A percentile compares a stretch with the other conserved stretches of the same genome.
phyloP scores from a whole-genome alignment of 2,113 vertebrate species.

The Hemicordylus capensis region DNA sequence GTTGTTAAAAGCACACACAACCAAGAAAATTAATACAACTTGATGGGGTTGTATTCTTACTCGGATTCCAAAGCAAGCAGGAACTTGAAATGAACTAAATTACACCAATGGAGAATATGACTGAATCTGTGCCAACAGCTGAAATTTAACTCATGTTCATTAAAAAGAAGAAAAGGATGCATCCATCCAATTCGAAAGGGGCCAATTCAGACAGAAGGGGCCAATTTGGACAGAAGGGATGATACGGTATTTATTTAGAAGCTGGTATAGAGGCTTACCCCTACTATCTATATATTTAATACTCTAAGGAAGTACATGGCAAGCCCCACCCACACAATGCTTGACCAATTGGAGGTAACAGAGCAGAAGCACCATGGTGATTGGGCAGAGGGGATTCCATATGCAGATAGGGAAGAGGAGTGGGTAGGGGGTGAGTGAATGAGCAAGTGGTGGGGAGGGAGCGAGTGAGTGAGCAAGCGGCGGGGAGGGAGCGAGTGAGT shows the following conservation, averaged over 20 bases:
- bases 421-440: too few species aligned
- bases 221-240: conserved; percentile 23
- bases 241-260: conserved; percentile 16
- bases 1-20: conserved; percentile 28
- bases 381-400: too few species aligned
- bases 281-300: too few species aligned
- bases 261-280: background rate
- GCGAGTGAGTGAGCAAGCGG: too few species aligned
- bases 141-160: conserved; percentile 30
- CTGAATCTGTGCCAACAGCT: conserved; percentile 25
- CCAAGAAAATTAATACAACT: conserved; percentile 22
- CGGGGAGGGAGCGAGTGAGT: too few species aligned
- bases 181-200: conserved; percentile 2
- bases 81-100: conserved; percentile 36
- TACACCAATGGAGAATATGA: conserved; percentile 44
- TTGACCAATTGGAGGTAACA: too few species aligned
- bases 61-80: conserved; percentile 17
- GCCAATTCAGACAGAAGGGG: conserved; percentile 22
- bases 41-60: conserved; percentile 3
- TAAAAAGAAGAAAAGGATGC: conserved; percentile 19
- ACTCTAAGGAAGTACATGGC: too few species aligned
- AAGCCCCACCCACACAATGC: too few species aligned
- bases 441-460: too few species aligned
- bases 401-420: too few species aligned
- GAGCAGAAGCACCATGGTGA: too few species aligned